These are phyloP conservation scores for Lacerta viridis DNA, from an alignment of 2,797 vertebrate genomes.

Conservation along the genomic window DNA sequence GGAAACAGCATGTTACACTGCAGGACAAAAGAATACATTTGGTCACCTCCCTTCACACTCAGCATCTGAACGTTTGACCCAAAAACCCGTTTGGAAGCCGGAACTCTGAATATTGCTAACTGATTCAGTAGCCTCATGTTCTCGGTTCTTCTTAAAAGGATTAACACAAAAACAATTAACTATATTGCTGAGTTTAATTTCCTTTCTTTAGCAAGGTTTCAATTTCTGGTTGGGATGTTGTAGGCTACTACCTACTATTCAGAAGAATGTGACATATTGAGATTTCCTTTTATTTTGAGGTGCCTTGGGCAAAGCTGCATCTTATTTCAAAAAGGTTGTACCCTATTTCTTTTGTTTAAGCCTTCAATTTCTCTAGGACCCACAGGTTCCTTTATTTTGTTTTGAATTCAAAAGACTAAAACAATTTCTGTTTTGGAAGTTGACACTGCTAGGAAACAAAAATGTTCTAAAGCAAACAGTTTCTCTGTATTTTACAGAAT, in stretches of 20 bases:
- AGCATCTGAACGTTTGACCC: constrained; percentile 34
- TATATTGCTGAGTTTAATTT: constrained; percentile 12
- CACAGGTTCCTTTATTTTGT: not conserved
- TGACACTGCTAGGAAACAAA: not conserved
- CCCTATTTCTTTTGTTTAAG: not conserved
- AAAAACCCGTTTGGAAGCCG: not conserved
- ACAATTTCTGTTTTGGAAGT: not conserved
- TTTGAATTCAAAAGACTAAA: not conserved
- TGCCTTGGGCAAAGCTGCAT: not conserved
- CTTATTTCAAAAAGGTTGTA: not conserved
- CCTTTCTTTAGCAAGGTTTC: constrained; percentile 6
- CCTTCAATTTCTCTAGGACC: not conserved
- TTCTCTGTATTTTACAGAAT: not conserved
- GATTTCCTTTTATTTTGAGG: not conserved
- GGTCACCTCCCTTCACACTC: constrained; percentile 35
- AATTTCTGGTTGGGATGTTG: not conserved
- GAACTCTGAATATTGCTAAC: constrained; percentile 24
- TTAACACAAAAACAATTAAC: not conserved
- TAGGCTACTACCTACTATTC: not conserved
- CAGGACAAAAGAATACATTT: constrained; percentile 48
- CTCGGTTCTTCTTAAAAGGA: constrained; percentile 4
- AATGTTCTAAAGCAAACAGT: not conserved
- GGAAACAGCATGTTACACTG: constrained; percentile 49
- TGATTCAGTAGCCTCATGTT: not conserved
- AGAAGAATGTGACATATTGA: not conserved